These are phyloP conservation scores for Pelobates fuscus DNA, from an alignment of 2,113 vertebrate genomes.

Conservation along the genomic window DNA sequence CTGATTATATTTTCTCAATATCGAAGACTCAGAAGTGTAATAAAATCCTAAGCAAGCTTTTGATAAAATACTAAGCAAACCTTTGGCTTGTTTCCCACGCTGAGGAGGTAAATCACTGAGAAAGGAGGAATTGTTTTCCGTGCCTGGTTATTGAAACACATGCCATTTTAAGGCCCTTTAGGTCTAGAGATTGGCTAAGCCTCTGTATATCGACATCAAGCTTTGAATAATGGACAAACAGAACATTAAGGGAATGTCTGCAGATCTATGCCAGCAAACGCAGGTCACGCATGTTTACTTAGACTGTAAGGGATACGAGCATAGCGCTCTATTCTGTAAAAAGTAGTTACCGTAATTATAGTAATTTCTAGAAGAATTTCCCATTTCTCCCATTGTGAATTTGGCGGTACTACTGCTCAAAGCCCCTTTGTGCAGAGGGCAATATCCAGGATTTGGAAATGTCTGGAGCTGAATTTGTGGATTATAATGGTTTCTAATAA, in stretches of 20 bases:
- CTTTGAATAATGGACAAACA: neutral
- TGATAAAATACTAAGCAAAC: neutral
- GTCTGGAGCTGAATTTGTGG: too few relatives aligned
- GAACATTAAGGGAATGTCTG: neutral
- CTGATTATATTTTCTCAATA: neutral
- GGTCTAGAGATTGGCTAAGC: neutral
- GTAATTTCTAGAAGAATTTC: too few relatives aligned
- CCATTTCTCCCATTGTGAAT: too few relatives aligned
- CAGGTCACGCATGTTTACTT: neutral
- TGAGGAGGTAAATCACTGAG: neutral
- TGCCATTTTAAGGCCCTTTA: conserved; percentile 12
- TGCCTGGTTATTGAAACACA: neutral
- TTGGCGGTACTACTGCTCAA: too few relatives aligned
- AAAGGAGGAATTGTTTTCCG: conserved; percentile 29
- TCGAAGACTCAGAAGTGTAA: neutral
- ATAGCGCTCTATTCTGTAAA: too few relatives aligned
- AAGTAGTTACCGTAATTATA: too few relatives aligned
- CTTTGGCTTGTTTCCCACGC: neutral
- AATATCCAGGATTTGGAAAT: too few relatives aligned
- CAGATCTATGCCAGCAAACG: neutral
- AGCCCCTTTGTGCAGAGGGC: too few relatives aligned
- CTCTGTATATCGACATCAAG: neutral
- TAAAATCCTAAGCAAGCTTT: neutral
- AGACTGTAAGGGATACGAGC: too few relatives aligned
- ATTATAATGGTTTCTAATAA: too few relatives aligned